Evolutionary conservation across 2,113 vertebrate genomes (phyloP).

Genomic region (Formicarius rufipectus): DNA sequence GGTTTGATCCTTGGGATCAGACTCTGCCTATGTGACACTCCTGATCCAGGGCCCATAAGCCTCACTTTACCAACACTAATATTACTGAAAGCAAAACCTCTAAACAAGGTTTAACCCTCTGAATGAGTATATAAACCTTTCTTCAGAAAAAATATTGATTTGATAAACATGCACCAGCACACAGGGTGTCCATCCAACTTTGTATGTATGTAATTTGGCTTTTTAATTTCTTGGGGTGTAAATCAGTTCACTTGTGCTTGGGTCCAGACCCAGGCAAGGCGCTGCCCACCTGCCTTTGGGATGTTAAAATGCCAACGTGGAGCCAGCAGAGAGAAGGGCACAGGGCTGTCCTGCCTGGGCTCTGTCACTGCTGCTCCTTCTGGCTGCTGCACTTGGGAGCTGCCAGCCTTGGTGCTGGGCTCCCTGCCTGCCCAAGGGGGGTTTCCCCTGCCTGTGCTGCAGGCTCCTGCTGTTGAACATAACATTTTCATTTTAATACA

Average conservation of each 20-base stretch:
- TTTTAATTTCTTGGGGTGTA: not conserved
- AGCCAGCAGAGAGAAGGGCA: not conserved
- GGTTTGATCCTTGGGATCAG: not conserved
- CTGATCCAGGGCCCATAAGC: fast-evolving
- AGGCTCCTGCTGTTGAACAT: not conserved
- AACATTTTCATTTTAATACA: not conserved
- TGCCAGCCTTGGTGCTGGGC: not conserved
- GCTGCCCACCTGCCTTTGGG: not conserved
- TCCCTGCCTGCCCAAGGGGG: not conserved
- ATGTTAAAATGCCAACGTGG: fast-evolving
- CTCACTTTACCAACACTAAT: fast-evolving
- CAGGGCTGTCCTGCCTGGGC: not conserved
- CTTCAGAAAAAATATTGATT: not conserved
- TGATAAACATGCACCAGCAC: fast-evolving
- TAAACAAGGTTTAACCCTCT: not conserved
- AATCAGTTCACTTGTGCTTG: no score
- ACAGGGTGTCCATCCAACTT: fast-evolving
- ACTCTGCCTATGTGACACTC: not conserved
- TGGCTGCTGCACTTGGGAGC: not conserved
- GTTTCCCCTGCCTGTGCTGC: not conserved
- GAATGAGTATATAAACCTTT: not conserved
- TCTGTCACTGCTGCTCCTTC: not conserved
- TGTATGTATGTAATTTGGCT: fast-evolving
- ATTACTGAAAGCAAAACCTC: fast-evolving
- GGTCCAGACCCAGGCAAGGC: no score